phyloP scores from a whole-genome alignment of 2,113 vertebrate genomes.

The Apeltes quadracus region DNA sequence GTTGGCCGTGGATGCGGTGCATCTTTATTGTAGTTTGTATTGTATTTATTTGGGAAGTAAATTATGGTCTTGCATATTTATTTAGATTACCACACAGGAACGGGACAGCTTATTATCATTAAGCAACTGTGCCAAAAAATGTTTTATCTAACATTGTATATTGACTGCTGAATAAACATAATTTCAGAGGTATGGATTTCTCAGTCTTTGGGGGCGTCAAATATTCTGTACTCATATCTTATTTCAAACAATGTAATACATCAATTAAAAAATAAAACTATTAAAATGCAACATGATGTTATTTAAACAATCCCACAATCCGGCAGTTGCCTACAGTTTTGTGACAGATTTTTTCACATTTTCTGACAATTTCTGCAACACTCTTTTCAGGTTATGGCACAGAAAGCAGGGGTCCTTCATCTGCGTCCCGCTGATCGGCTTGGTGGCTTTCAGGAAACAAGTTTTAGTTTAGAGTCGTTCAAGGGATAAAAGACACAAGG shows the following conservation, averaged over 20 bases:
- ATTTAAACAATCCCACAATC: conserved; percentile 1
- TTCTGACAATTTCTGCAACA: background rate
- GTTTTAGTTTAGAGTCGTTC: too few relatives aligned
- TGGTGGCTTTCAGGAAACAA: background rate
- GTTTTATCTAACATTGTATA: conserved; percentile 79
- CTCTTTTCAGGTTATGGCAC: background rate
- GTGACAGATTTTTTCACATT: too few relatives aligned
- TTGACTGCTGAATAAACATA: conserved; percentile 82
- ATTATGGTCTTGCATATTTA: conserved; percentile 83
- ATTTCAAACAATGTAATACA: conserved; percentile 40
- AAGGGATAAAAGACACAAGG: background rate
- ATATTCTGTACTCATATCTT: conserved; percentile 43
- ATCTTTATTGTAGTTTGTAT: conserved; percentile 79
- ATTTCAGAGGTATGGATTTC: conserved; percentile 67
- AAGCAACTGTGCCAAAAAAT: conserved; percentile 83
- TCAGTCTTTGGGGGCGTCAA: conserved; percentile 18
- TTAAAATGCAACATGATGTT: conserved; percentile 3
- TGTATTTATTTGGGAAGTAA: conserved; percentile 84
- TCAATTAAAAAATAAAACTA: conserved; percentile 29
- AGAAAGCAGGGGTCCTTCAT: too few relatives aligned
- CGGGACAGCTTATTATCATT: conserved; percentile 79
- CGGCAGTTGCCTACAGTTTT: background rate
- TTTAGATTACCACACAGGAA: conserved; percentile 77
- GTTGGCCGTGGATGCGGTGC: conserved; percentile 77
- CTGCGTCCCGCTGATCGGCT: background rate